phyloP scores from a whole-genome alignment of 92 coral and sea anemone genomes.

The Zoanthus sociatus region DNA sequence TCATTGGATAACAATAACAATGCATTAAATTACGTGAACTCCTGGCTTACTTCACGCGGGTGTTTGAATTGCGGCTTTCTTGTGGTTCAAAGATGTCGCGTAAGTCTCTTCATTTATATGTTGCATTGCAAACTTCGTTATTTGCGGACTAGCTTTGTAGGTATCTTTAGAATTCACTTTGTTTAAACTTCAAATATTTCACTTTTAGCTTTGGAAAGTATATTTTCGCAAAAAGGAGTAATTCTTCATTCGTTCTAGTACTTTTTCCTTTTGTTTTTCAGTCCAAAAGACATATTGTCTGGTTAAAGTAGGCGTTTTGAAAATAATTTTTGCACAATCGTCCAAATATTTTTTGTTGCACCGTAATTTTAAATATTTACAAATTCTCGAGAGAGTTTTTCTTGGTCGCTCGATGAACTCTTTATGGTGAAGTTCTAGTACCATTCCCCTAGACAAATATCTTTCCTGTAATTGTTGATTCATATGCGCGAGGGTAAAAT shows the following conservation, averaged over 20 bases:
- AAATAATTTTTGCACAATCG: conserved; percentile 47
- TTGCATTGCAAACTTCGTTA: neutral
- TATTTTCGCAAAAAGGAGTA: conserved; percentile 34
- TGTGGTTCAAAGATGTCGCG: neutral
- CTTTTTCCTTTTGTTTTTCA: conserved; percentile 25
- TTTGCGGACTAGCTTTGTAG: neutral
- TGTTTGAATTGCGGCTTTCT: neutral
- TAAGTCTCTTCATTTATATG: neutral
- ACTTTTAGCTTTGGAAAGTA: conserved; percentile 22
- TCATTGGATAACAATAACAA: too few relatives aligned
- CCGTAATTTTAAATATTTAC: conserved; percentile 35
- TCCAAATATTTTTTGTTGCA: conserved; percentile 45
- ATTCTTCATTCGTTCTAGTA: conserved; percentile 18
- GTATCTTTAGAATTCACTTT: neutral
- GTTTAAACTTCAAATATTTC: neutral
- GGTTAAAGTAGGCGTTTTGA: conserved; percentile 33
- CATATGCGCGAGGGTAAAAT: conserved; percentile 39
- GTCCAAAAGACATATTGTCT: conserved; percentile 49
- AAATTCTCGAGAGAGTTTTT: conserved; percentile 39
- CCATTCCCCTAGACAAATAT: conserved; percentile 12
- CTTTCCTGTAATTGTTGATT: conserved; percentile 27
- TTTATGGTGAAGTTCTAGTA: conserved; percentile 24
- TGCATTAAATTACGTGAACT: too few relatives aligned
- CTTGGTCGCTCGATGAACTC: conserved; percentile 40
- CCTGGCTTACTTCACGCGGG: neutral